Conservation (phyloP, 2,888 invertebrate genomes). For the Pogonocherus hispidulus region DNA sequence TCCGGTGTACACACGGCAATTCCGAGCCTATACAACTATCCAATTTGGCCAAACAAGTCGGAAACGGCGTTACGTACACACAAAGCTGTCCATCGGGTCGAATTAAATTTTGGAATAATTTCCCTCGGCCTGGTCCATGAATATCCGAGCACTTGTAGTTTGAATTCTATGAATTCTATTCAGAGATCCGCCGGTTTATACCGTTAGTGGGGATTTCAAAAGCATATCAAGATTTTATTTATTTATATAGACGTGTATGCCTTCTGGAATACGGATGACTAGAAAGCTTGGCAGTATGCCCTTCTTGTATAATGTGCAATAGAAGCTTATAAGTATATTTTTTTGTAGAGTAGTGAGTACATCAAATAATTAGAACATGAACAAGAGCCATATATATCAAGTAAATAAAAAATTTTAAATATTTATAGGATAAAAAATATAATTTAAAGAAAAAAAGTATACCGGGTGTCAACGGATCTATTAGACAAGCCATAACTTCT, state of each 20-base stretch:
- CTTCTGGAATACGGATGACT: neutral
- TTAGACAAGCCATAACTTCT: too few species aligned
- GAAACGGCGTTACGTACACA: constrained; percentile 18
- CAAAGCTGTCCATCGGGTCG: constrained; percentile 32
- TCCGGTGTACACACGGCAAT: constrained; percentile 15
- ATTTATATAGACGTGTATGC: neutral
- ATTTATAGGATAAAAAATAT: too few species aligned
- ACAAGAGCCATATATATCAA: too few species aligned
- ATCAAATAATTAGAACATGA: too few species aligned
- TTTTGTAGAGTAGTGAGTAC: too few species aligned
- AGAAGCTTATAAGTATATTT: too few species aligned
- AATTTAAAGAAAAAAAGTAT: too few species aligned
- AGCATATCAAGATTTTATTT: neutral
- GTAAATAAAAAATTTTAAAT: too few species aligned
- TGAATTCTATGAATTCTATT: constrained; percentile 26
- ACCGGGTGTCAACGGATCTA: too few species aligned
- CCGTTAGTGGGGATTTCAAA: neutral
- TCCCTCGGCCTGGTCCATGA: constrained; percentile 28
- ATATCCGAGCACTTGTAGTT: constrained; percentile 27
- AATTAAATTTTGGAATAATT: constrained; percentile 33
- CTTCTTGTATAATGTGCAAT: too few species aligned
- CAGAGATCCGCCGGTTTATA: neutral
- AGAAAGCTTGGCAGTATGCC: too few species aligned
- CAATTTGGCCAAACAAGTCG: constrained; percentile 25
- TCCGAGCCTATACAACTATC: constrained; percentile 26